Conservation (phyloP, 1,140 invertebrate species). For the Hyposmocoma kahamanoa region DNA sequence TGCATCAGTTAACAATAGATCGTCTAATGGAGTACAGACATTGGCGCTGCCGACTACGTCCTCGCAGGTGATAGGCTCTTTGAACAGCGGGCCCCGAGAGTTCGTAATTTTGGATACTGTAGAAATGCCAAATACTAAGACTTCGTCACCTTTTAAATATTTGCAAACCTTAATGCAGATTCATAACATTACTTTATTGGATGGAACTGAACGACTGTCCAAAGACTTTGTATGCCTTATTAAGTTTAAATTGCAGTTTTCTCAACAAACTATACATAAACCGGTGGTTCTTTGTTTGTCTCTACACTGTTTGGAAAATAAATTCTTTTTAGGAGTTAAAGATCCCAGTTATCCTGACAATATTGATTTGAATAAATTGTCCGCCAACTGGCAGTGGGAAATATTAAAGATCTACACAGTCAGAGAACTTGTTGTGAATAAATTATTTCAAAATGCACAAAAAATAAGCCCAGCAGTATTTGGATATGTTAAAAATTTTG, state of each 20-base stretch:
- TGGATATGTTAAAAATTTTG: constrained; percentile 28
- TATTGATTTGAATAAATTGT: constrained; percentile 32
- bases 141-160: constrained; percentile 43
- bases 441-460: constrained; percentile 32
- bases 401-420: constrained; percentile 38
- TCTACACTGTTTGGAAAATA: constrained; percentile 27
- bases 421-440: constrained; percentile 30
- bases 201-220: constrained; percentile 13
- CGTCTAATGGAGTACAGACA: no score
- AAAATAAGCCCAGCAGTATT: constrained; percentile 28
- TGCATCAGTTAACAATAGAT: no score
- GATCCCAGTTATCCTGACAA: constrained; percentile 19
- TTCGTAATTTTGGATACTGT: constrained; percentile 39
- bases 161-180: constrained; percentile 38
- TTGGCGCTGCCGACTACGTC: no score
- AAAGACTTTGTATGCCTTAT: constrained; percentile 30
- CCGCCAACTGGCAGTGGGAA: constrained; percentile 62
- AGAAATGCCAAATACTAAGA: constrained; percentile 46
- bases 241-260: constrained; percentile 48
- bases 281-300: constrained; percentile 34
- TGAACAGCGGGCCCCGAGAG: no score
- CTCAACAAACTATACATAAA: constrained; percentile 28
- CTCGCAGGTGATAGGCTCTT: no score
- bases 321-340: constrained; percentile 41
- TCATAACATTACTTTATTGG: constrained; percentile 37